Base-by-base conservation (phyloP, 2,888 invertebrate genomes). In the Eueremaeus valkanovi region DNA sequence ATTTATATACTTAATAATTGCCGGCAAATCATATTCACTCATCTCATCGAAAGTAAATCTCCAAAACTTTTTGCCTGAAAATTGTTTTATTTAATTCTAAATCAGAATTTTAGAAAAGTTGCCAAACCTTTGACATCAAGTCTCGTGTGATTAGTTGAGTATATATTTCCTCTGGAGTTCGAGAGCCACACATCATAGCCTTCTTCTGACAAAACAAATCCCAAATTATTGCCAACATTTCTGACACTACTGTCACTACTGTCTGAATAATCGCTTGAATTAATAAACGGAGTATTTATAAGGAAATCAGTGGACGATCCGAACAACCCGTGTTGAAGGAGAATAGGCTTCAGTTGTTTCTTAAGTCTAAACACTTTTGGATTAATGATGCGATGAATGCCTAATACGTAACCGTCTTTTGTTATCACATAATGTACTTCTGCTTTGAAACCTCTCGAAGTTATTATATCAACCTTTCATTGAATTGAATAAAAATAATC, bases 301-400 rank as follows among this genome's bases (percentile, higher is more conserved):
- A 93, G 85, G 90, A 90, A 94, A 83, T 90, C 90, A 0, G 90
- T 88, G 0, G 92, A 91, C 80, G 90, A 90, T 9, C 89, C 88
- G 0, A 92, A 84, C 3, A 95, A 83, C 0, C 95, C 95, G 81
- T 93, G 93, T 81, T 92, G 92, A 49, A 93, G 83, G 78, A 92
- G 86, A 82, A 86, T 77, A 0, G 80, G 80, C 29, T 76, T 73
- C 1, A 51, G 27, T 36, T 40, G 3, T 42, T 31, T 40, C 73
- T 79, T 61, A 82, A 82, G 21, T 18, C 40, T 68, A n/a, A 18
- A 6, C 6, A 21, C 6, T 63, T 79, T 86, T 0, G 92, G 85
- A 72, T 72, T 72, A 8, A 72, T 21, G 16, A 87, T 86, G 55
- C 86, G 82, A 79, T 86, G 86, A 73, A 86, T 80, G 68, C 83